These are phyloP conservation scores for Latrodectus geometricus DNA, from an alignment of 1,140 invertebrate genomes.

Conservation along the genomic window DNA sequence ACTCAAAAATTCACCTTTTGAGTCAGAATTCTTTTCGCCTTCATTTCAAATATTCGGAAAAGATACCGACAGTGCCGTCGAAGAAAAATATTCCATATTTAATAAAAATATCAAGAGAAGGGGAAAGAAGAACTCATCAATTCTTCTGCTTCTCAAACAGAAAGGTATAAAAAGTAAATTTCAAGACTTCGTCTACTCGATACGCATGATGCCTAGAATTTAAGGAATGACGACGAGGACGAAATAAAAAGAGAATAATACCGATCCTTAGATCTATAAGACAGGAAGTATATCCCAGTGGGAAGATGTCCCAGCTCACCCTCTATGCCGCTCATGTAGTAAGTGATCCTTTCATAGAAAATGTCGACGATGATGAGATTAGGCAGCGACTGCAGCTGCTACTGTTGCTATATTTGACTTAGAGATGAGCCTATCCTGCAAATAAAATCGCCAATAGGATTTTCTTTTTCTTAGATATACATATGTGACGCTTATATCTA, in stretches of 20 bases:
- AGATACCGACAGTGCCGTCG: neutral
- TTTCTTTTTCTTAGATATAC: neutral
- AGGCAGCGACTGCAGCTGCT: conserved; percentile 23
- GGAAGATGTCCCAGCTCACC: neutral
- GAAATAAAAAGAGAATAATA: neutral
- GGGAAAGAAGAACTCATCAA: neutral
- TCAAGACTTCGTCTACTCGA: neutral
- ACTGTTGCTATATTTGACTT: conserved; percentile 47
- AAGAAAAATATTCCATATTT: neutral
- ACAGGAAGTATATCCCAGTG: neutral
- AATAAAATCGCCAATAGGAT: conserved; percentile 28
- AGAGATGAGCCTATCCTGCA: conserved; percentile 4
- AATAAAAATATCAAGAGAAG: neutral
- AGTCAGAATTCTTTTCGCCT: too few species aligned
- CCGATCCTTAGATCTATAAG: neutral
- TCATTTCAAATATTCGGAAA: too few species aligned
- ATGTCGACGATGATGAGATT: conserved; percentile 41
- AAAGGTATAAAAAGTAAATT: neutral
- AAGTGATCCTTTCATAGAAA: conserved; percentile 44
- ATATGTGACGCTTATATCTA: neutral
- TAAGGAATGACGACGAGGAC: neutral
- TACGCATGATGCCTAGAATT: neutral
- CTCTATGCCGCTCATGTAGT: conserved; percentile 17
- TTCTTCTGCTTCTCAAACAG: neutral
- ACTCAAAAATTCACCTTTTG: too few species aligned